A percentile compares a stretch with the other conserved stretches of the same genome.
Evolutionary conservation across 2,888 invertebrate species (phyloP).

Genomic region (Meta bourneti): DNA sequence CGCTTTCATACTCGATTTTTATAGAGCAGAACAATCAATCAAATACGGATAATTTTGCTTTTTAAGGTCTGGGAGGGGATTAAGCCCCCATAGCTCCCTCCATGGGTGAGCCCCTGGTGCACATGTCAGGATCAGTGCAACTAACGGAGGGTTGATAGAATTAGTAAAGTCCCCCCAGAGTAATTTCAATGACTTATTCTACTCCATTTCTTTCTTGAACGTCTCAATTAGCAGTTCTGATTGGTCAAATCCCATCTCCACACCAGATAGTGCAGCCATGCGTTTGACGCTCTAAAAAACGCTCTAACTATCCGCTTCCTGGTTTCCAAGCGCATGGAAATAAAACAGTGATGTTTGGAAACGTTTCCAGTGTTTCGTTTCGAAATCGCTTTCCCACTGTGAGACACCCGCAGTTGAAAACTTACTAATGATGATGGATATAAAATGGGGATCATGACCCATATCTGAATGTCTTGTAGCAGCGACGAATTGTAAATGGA

Average conservation of each 20-base stretch:
- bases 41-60: too few species aligned
- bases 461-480: not conserved
- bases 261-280: slow-evolving; percentile 36
- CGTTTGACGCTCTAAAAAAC: slow-evolving; percentile 51
- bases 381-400: slow-evolving; percentile 36
- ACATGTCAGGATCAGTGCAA: not conserved
- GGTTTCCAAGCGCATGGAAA: slow-evolving; percentile 34
- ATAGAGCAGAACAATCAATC: too few species aligned
- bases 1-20: too few species aligned
- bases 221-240: not conserved
- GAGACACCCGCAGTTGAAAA: slow-evolving; percentile 23
- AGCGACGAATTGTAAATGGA: not conserved
- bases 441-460: slow-evolving; percentile 46
- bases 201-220: not conserved
- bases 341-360: slow-evolving; percentile 17
- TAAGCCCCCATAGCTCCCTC: too few species aligned
- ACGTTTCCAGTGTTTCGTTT: slow-evolving; percentile 23
- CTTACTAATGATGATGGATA: slow-evolving; percentile 22
- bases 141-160: not conserved
- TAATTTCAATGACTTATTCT: too few species aligned
- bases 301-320: slow-evolving; percentile 39
- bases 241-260: not conserved
- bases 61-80: too few species aligned
- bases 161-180: too few species aligned
- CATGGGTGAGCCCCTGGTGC: not conserved